Evolutionary conservation across 2,888 invertebrate genomes (phyloP).

Genomic region (Meiosimyza decipiens): DNA sequence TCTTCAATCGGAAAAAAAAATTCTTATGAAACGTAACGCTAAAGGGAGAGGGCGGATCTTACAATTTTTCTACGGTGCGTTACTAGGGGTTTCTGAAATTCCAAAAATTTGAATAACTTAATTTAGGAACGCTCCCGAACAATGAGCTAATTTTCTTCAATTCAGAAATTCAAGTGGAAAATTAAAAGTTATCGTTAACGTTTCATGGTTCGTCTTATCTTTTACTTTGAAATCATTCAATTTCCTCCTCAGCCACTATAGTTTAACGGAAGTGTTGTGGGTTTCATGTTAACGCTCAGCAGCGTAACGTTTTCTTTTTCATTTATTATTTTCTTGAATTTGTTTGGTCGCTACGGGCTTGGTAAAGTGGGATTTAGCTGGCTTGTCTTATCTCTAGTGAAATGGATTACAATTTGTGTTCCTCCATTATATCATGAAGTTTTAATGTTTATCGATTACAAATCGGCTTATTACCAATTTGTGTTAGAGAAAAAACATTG

Average conservation of each 20-base stretch:
- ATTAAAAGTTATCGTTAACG: not conserved
- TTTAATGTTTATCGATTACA: constrained; percentile 18
- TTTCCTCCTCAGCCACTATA: constrained; percentile 41
- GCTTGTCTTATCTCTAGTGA: not conserved
- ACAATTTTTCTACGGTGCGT: too few species aligned
- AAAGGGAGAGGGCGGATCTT: too few species aligned
- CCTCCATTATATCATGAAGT: constrained; percentile 4
- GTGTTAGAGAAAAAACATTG: not conserved
- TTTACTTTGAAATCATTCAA: too few species aligned
- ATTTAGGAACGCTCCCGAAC: too few species aligned
- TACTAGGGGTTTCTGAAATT: too few species aligned
- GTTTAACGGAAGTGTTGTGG: constrained; percentile 36
- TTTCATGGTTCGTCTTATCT: constrained; percentile 17
- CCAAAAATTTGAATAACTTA: too few species aligned
- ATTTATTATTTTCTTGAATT: too few species aligned
- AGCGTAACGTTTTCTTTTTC: not conserved
- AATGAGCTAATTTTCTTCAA: too few species aligned
- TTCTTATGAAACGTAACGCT: too few species aligned
- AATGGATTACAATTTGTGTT: not conserved
- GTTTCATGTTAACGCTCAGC: constrained; percentile 35
- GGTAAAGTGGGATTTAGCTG: not conserved
- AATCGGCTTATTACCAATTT: not conserved
- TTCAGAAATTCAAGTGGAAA: too few species aligned
- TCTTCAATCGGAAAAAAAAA: too few species aligned
- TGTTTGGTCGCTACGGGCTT: too few species aligned